Base-by-base conservation (phyloP, 92 coral and sea anemone genomes). In the Metridium senile region DNA sequence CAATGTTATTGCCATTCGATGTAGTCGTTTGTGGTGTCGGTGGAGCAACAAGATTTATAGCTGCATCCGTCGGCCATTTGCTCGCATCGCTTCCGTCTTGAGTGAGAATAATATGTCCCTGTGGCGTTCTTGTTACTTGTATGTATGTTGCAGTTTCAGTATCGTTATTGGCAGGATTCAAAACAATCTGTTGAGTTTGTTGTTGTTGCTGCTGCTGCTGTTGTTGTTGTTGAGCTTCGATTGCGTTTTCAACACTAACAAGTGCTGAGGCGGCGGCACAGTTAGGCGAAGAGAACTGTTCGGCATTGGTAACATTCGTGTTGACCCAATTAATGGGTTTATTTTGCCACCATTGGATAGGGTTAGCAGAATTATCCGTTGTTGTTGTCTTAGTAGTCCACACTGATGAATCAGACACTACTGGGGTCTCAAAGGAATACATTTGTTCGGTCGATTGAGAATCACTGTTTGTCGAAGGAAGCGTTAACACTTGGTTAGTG, bases 281-380 rank as follows among this genome's bases (percentile, higher is more conserved):
- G 62, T 82, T 82, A 19, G 87, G 66, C 58, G 87, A 82, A 2
- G 95, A 74, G 57, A 88, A 59, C 26, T 73, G 85, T 26, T 68
- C 86, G 62, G 88, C 72, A 79, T 78, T 82, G 49, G 49, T 13
- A 19, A 78, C 81, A 11, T 79, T 79, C 43, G 91, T 63, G 67
- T 87, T 75, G 9, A 86, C 70, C 99, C 99, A 96, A 19, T 66
- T 82, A 2, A 84, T 68, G 30, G 89, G 78, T 68, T 91, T 85
- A 25, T 84, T 87, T 46, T 89, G 96, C 99, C 99, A 96, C 98
- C 97, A 93, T 54, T 67, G 93, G n/a, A 74, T 73, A 53, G 62
- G 68, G 20, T 84, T 58, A 1, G 68, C 83, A 67, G 68, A 66
- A 33, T 86, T 74, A 10, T 86, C 92, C 35, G 83, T 73, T 20